Evolutionary conservation across 2,113 vertebrate genomes (phyloP).

Genomic region (Poeciliopsis retropinna): DNA sequence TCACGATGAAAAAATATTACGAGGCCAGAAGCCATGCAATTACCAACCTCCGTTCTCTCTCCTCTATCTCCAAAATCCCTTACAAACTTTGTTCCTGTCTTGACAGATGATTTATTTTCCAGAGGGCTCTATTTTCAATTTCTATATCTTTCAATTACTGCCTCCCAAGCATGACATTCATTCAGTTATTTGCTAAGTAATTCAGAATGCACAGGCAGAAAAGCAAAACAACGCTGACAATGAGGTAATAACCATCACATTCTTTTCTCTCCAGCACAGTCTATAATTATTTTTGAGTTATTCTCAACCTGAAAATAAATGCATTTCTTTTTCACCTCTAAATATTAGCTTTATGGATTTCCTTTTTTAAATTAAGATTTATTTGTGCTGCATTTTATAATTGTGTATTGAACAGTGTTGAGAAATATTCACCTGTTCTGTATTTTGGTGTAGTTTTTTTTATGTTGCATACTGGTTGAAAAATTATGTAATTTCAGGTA

Average conservation of each 20-base stretch:
- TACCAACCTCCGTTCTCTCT: constrained; percentile 56
- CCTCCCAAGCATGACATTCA: constrained; percentile 41
- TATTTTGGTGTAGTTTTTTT: not conserved
- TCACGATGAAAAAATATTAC: constrained; percentile 60
- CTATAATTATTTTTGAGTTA: constrained; percentile 9
- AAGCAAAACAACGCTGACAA: constrained; percentile 48
- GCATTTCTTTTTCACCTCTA: constrained; percentile 4
- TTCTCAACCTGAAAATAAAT: constrained; percentile 20
- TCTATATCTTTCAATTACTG: constrained; percentile 52
- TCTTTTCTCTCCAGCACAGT: constrained; percentile 21
- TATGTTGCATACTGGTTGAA: not conserved
- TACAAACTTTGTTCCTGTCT: constrained; percentile 45
- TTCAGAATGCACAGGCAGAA: constrained; percentile 41
- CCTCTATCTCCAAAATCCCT: constrained; percentile 48
- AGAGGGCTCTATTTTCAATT: constrained; percentile 32
- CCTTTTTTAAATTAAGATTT: not conserved
- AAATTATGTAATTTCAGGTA: not conserved
- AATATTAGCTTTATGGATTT: not conserved
- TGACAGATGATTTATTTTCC: constrained; percentile 51
- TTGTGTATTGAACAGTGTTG: not conserved
- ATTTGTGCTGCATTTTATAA: not conserved
- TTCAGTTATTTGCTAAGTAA: constrained; percentile 37
- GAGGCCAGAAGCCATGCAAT: constrained; percentile 63
- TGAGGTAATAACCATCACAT: constrained; percentile 41
- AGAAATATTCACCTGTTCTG: not conserved